Evolutionary conservation across 1,140 invertebrate genomes (phyloP).

Genomic region (Gonatopus flavifemur): DNA sequence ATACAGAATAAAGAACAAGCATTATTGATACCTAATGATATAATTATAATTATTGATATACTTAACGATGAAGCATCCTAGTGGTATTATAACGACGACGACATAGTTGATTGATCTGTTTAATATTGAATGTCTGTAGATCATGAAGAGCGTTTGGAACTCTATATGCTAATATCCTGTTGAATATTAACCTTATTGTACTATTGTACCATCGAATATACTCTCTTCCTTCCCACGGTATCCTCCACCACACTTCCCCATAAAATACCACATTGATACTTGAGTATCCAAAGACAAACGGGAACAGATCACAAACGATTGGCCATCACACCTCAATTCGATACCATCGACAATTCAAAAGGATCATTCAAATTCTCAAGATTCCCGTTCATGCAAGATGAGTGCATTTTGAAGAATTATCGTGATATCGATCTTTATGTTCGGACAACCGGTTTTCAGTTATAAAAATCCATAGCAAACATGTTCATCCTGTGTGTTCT

Average conservation of each 20-base stretch:
- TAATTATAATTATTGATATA: slow-evolving; percentile 60
- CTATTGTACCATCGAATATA: slow-evolving; percentile 23
- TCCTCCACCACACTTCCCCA: neutral
- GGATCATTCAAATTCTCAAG: too few species aligned
- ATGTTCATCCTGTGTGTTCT: too few species aligned
- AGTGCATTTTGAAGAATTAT: too few species aligned
- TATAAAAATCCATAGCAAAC: too few species aligned
- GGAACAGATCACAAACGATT: too few species aligned
- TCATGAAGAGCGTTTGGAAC: slow-evolving; percentile 60
- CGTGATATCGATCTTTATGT: too few species aligned
- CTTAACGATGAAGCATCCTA: slow-evolving; percentile 58
- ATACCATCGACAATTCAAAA: too few species aligned
- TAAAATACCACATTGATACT: too few species aligned
- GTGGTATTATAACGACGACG: slow-evolving; percentile 56
- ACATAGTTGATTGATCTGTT: slow-evolving; percentile 61
- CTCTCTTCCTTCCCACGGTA: slow-evolving; percentile 19
- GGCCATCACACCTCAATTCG: too few species aligned
- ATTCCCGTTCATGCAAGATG: too few species aligned
- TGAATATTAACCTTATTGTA: too few species aligned
- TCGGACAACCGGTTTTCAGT: slow-evolving; percentile 26
- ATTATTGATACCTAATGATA: slow-evolving; percentile 56
- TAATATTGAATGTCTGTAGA: slow-evolving; percentile 61
- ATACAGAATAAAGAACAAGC: slow-evolving; percentile 30
- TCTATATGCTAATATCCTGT: slow-evolving; percentile 54
- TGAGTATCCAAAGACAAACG: too few species aligned